Conservation (phyloP, 2,113 vertebrate genomes). For the Dasyprocta punctata region DNA sequence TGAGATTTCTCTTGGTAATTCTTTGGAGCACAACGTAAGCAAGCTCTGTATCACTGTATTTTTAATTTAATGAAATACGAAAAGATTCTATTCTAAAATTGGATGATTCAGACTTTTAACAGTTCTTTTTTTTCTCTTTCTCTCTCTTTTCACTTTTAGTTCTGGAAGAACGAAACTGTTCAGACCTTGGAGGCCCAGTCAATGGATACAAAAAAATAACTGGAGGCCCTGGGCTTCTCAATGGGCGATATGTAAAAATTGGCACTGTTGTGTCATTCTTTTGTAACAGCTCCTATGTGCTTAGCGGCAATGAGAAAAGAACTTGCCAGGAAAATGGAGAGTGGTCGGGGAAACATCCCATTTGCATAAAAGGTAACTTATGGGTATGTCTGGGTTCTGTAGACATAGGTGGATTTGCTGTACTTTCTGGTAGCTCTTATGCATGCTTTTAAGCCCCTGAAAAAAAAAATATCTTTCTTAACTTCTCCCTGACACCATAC, state of each 20-base stretch:
- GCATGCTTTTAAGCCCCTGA: background rate
- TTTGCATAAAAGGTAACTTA: slow-evolving; percentile 94
- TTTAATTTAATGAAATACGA: slow-evolving; percentile 63
- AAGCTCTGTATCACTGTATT: background rate
- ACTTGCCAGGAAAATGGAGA: slow-evolving; percentile 92
- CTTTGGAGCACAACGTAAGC: background rate
- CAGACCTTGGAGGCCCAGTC: slow-evolving; percentile 90
- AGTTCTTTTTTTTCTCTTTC: background rate
- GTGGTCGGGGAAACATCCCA: slow-evolving; percentile 95
- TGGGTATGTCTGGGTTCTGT: background rate
- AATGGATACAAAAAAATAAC: slow-evolving; percentile 94
- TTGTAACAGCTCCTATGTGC: slow-evolving; percentile 93
- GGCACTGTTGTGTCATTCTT: slow-evolving; percentile 94
- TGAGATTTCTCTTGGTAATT: background rate
- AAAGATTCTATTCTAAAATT: slow-evolving; percentile 58
- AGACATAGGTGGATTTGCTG: background rate
- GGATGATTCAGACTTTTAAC: slow-evolving; percentile 62
- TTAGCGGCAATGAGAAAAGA: slow-evolving; percentile 92
- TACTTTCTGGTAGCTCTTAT: background rate
- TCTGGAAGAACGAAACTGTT: slow-evolving; percentile 91
- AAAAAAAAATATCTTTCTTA: background rate
- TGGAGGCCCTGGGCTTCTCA: slow-evolving; percentile 90
- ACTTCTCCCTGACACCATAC: background rate
- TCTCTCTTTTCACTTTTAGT: slow-evolving; percentile 84
- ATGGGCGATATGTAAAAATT: slow-evolving; percentile 81